phyloP scores from a whole-genome alignment of 2,113 vertebrate species.

The Donacobius atricapilla region DNA sequence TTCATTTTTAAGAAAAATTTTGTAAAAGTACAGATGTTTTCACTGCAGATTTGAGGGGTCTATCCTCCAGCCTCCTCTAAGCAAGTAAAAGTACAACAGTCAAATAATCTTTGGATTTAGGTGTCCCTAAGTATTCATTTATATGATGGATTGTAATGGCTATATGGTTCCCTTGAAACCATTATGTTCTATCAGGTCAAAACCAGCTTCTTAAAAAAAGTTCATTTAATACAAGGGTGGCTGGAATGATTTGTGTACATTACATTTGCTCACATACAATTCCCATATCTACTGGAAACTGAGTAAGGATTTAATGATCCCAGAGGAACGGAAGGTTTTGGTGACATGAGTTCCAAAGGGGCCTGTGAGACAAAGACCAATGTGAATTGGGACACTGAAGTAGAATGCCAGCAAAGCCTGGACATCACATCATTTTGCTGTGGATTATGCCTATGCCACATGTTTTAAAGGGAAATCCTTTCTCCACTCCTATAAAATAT shows the following conservation, averaged over 20 bases:
- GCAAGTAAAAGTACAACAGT: conserved; percentile 39
- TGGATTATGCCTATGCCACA: conserved; percentile 4
- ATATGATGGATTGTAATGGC: conserved; percentile 73
- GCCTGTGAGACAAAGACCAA: conserved; percentile 3
- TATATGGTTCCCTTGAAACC: conserved; percentile 73
- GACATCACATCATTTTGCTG: conserved; percentile 24
- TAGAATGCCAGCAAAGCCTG: conserved; percentile 26
- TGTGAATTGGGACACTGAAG: conserved; percentile 18
- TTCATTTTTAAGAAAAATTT: neutral
- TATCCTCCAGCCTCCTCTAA: neutral
- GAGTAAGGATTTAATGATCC: conserved; percentile 19
- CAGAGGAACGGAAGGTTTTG: neutral
- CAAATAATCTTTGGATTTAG: conserved; percentile 74
- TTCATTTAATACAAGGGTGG: conserved; percentile 52
- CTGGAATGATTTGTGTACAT: conserved; percentile 39
- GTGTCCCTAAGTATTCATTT: conserved; percentile 72
- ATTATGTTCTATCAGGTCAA: conserved; percentile 73
- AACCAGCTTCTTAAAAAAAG: conserved; percentile 45
- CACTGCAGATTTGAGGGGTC: conserved; percentile 33
- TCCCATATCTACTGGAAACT: conserved; percentile 9
- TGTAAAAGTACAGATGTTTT: conserved; percentile 42
- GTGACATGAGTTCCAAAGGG: conserved; percentile 15
- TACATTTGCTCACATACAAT: neutral
- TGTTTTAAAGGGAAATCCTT: conserved; percentile 7
- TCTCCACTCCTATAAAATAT: neutral